phyloP scores from a whole-genome alignment of 1,140 invertebrate genomes.

The Calosoma granatense region DNA sequence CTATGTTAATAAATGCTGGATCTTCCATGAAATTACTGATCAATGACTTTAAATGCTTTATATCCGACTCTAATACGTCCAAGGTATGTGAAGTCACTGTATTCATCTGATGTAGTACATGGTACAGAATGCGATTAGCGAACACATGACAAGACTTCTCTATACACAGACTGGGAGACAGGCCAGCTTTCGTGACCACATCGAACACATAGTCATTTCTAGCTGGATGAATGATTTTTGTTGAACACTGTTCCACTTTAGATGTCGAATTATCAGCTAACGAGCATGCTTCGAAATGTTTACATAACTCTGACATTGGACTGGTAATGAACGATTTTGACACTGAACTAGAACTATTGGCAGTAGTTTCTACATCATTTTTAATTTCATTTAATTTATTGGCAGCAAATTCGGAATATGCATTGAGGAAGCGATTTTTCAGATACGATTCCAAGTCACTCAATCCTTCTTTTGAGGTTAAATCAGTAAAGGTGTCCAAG shows the following conservation, averaged over 20 bases:
- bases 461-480: conserved; percentile 60
- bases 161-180: conserved; percentile 46
- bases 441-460: conserved; percentile 57
- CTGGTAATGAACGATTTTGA: conserved; percentile 27
- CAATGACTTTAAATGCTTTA: conserved; percentile 53
- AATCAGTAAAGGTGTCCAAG: conserved; percentile 65
- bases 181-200: conserved; percentile 30
- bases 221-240: background rate
- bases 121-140: conserved; percentile 48
- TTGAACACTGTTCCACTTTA: background rate
- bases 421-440: background rate
- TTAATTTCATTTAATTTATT: background rate
- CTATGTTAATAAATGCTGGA: conserved; percentile 39
- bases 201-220: conserved; percentile 16
- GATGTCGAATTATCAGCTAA: conserved; percentile 32
- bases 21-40: conserved; percentile 55
- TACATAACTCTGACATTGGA: conserved; percentile 45
- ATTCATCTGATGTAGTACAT: conserved; percentile 27
- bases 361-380: background rate
- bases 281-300: conserved; percentile 40
- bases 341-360: background rate
- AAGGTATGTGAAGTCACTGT: conserved; percentile 31
- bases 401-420: background rate
- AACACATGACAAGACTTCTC: conserved; percentile 57
- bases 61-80: conserved; percentile 44